Percentiles rank a stretch among this genome's conserved stretches.
phyloP scores from a whole-genome alignment of 1,140 invertebrate species.

The Drosophila mayri region DNA sequence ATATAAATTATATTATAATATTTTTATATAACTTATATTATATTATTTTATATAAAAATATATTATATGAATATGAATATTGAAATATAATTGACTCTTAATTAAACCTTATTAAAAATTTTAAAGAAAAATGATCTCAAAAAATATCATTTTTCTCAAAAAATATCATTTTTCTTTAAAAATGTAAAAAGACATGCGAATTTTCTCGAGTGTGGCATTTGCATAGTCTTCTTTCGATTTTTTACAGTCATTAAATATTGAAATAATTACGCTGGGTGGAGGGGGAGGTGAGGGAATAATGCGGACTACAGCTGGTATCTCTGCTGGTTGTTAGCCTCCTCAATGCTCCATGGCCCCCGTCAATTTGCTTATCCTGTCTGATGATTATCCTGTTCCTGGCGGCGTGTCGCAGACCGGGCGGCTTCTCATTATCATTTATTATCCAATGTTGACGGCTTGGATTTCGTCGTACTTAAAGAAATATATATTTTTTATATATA shows the following conservation, averaged over 20 bases:
- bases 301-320: constrained; percentile 31
- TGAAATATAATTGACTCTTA: too few relatives aligned
- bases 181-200: neutral
- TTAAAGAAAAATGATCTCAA: too few relatives aligned
- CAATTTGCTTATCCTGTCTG: constrained; percentile 21
- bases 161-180: too few relatives aligned
- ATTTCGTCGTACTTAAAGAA: constrained; percentile 32
- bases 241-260: constrained; percentile 71
- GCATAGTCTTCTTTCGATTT: constrained; percentile 48
- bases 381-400: constrained; percentile 45
- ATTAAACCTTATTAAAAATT: too few relatives aligned
- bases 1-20: too few relatives aligned
- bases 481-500: constrained; percentile 27
- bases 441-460: constrained; percentile 53
- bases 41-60: too few relatives aligned
- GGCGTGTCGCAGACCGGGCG: constrained; percentile 29
- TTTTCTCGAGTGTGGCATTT: constrained; percentile 38
- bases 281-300: neutral
- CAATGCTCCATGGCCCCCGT: constrained; percentile 22
- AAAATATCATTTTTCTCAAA: too few relatives aligned
- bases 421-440: constrained; percentile 72
- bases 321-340: constrained; percentile 22
- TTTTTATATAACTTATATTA: too few relatives aligned
- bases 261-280: constrained; percentile 60
- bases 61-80: too few relatives aligned